Percentiles rank a stretch among this genome's conserved stretches.
Conservation (phyloP, 2,797 vertebrate genomes). For the Trachops cirrhosus region DNA sequence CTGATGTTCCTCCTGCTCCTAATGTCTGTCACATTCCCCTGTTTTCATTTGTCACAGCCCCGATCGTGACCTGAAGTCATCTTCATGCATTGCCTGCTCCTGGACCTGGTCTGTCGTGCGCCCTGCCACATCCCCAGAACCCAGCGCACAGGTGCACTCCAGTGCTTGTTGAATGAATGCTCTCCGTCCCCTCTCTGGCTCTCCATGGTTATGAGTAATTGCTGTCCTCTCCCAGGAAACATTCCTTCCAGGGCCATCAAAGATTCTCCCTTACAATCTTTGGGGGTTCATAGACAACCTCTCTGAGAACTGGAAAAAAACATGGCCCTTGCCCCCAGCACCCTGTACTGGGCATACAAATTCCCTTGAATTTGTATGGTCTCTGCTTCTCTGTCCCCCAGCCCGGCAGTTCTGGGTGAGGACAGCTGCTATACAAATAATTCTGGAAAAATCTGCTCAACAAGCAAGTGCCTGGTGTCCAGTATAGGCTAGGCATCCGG, state of each 20-base stretch:
- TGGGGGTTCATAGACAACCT: background rate
- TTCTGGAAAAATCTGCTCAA: background rate
- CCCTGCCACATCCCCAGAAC: background rate
- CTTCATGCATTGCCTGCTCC: background rate
- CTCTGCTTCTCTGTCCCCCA: background rate
- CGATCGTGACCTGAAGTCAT: background rate
- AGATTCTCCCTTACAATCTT: background rate
- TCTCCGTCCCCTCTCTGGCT: background rate
- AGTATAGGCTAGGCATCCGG: too few relatives aligned
- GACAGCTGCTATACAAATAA: background rate
- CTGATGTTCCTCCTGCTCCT: background rate
- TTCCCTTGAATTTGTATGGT: too few relatives aligned
- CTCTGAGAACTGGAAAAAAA: background rate
- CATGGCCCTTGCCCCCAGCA: background rate
- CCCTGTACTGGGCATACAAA: background rate
- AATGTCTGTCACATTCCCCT: background rate
- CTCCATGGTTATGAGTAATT: rapidly evolving
- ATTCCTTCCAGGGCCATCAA: background rate
- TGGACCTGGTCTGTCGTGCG: background rate
- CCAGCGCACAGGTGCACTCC: background rate
- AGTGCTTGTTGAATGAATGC: background rate
- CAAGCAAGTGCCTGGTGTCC: background rate
- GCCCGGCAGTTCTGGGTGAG: background rate
- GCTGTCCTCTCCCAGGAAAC: background rate
- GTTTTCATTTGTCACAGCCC: background rate